phyloP scores from a whole-genome alignment of 2,797 vertebrate species.

The Novumbra hubbsi region DNA sequence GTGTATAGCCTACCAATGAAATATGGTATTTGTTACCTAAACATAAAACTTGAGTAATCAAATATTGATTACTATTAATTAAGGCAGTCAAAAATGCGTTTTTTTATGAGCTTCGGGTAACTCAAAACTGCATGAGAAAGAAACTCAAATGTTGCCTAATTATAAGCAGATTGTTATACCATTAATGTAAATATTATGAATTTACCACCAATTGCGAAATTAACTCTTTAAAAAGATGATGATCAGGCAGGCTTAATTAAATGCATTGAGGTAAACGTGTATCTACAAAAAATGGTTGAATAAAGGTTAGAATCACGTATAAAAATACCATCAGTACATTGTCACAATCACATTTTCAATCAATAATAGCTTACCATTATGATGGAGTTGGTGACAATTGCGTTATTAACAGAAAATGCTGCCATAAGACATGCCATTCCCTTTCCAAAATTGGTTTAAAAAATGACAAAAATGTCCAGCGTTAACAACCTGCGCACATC shows the following conservation, averaged over 20 bases:
- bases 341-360: not conserved
- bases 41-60: not conserved
- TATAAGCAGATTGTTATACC: not conserved
- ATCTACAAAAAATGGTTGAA: not conserved
- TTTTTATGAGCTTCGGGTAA: not conserved
- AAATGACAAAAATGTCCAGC: not conserved
- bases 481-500: constrained; percentile 16
- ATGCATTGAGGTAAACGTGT: not conserved
- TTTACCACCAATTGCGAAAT: not conserved
- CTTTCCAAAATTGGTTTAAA: constrained; percentile 5
- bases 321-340: not conserved
- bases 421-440: constrained; percentile 76
- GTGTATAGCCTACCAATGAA: not conserved
- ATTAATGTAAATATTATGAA: not conserved
- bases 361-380: constrained; percentile 71
- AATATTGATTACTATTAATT: not conserved
- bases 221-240: not conserved
- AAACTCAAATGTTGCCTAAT: not conserved
- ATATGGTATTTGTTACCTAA: not conserved
- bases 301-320: not conserved
- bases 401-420: constrained; percentile 73
- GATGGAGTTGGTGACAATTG: constrained; percentile 73
- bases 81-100: too few species aligned
- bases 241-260: not conserved
- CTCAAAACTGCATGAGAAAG: not conserved